Base-by-base conservation (phyloP, 1,140 invertebrate species). In the Cylas formicarius region DNA sequence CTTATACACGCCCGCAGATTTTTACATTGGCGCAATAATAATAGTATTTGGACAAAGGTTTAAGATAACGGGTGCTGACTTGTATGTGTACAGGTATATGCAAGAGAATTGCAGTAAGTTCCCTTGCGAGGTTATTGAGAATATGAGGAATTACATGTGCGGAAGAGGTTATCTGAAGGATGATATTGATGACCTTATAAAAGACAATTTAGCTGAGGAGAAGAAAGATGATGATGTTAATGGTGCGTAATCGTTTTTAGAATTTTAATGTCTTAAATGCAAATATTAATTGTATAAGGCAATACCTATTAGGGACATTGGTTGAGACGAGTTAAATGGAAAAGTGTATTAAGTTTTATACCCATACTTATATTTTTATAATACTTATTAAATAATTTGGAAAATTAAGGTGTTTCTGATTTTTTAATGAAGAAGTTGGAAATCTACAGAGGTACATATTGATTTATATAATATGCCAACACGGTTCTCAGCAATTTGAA, bases 41-140 rank as follows among this genome's bases (percentile, higher is more conserved):
- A 72, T 73, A 6, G 66, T 82, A 1, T 81, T 78, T 57, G 73
- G 74, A 50, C 78, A 80, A 57, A 70, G 74, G 10, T 84, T 86
- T 60, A 67, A 74, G 26, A 77, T 84, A 24, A 75, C 69, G 10
- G 80, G 78, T 0, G 77, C 77, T 17, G 82, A 84, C 62, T 59
- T 81, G 7, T 79, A 72, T 53, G 80, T 82, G 1, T 82, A 80
- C 56, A 68, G 76, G 9, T 84, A 82, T 53, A 78, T 84, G 68
- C 68, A 74, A 52, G 72, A 72, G n/a, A 82, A 83, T 60, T 68
- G 72, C 1, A 72, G 79, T 2, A 82, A 82, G 59, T 84, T 84
- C 62, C 67, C 72, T 4, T 69, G 68, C 14, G 70, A 78, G 42
- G 64, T 80, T 2, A 71, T 75, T 7, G 68, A 78, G 36, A 79